phyloP scores from a whole-genome alignment of 2,888 invertebrate species.

The Lacanobia oleracea region DNA sequence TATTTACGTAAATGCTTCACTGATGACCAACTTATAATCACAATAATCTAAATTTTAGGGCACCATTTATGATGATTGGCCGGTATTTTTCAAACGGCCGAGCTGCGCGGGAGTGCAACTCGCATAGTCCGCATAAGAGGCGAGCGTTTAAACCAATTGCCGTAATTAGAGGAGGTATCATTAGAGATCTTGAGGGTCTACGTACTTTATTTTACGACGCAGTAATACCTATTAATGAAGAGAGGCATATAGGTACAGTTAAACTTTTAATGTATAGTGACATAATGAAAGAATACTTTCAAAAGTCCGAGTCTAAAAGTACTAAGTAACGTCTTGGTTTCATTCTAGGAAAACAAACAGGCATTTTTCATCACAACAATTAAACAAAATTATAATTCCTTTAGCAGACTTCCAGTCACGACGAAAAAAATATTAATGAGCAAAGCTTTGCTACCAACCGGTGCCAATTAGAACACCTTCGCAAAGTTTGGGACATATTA shows the following conservation, averaged over 20 bases:
- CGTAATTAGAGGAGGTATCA: slow-evolving; percentile 65
- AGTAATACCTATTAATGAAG: slow-evolving; percentile 32
- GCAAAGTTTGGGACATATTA: slow-evolving; percentile 2
- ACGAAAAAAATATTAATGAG: background rate
- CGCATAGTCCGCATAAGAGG: slow-evolving; percentile 63
- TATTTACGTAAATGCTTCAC: slow-evolving; percentile 22
- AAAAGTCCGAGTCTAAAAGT: background rate
- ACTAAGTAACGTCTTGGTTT: no score
- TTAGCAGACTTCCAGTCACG: background rate
- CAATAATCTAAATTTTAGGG: slow-evolving; percentile 62
- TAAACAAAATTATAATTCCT: no score
- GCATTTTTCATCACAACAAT: no score
- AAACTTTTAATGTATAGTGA: background rate
- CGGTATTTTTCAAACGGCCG: slow-evolving; percentile 52
- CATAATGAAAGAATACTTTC: no score
- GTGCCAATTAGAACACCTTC: background rate
- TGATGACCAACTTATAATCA: slow-evolving; percentile 39
- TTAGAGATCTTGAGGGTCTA: slow-evolving; percentile 58
- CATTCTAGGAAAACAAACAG: no score
- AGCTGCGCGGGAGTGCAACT: slow-evolving; percentile 43
- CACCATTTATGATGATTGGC: slow-evolving; percentile 53
- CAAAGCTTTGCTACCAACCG: background rate
- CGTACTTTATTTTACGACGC: slow-evolving; percentile 39
- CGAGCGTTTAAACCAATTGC: slow-evolving; percentile 66
- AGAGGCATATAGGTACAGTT: background rate